Conservation (phyloP, 2,888 invertebrate genomes). For the Limnephilus lunatus region DNA sequence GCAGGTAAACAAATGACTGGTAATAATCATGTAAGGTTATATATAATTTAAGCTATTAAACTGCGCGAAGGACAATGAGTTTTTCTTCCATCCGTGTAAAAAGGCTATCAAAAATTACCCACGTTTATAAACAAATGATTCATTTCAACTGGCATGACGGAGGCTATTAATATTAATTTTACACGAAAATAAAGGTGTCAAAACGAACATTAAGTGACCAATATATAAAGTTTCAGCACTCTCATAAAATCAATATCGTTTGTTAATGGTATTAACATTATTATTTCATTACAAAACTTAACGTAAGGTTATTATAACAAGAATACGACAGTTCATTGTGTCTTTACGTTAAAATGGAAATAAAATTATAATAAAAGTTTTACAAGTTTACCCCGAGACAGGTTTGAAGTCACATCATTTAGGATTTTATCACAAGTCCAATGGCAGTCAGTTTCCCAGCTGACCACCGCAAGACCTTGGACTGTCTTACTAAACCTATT, state of each 20-base stretch:
- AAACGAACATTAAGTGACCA: neutral
- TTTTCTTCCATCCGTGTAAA: neutral
- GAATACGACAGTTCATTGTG: neutral
- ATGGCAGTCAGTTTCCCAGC: neutral
- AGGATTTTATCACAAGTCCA: conserved; percentile 4
- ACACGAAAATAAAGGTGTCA: neutral
- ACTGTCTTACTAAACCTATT: conserved; percentile 16
- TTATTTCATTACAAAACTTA: neutral
- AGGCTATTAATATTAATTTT: neutral
- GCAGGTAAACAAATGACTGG: neutral
- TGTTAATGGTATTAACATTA: neutral
- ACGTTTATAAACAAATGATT: neutral
- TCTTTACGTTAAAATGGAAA: neutral
- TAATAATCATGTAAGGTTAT: neutral
- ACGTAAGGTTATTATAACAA: neutral
- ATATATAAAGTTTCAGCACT: conserved; percentile 8
- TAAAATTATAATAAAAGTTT: conserved; percentile 3
- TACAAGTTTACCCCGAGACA: neutral
- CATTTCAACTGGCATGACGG: neutral
- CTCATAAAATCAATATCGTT: neutral
- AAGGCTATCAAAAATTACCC: neutral
- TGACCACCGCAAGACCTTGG: conserved; percentile 38
- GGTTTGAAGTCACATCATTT: conserved; percentile 2
- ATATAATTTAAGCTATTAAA: neutral
- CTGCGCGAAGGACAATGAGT: neutral